These are phyloP conservation scores for Drosophila setosimentum DNA, from an alignment of 2,888 invertebrate genomes.

Conservation along the genomic window DNA sequence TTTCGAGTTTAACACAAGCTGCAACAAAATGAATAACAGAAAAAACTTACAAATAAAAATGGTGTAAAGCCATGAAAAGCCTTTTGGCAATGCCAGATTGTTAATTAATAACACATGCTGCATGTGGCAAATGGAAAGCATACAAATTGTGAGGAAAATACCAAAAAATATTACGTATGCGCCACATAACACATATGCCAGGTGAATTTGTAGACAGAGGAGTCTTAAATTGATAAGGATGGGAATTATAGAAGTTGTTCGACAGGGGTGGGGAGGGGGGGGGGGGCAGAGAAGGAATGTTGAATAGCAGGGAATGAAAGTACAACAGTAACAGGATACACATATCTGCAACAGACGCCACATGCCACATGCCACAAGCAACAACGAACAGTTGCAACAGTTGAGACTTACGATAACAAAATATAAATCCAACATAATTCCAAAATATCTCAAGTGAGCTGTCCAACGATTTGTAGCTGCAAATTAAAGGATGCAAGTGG, in stretches of 20 bases:
- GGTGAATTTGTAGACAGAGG: not conserved
- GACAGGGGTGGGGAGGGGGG: too few relatives aligned
- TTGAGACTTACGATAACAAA: not conserved
- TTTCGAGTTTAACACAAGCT: not conserved
- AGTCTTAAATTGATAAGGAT: conserved; percentile 6
- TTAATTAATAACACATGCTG: not conserved
- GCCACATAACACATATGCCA: conserved; percentile 38
- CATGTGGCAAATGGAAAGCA: not conserved
- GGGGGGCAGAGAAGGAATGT: too few relatives aligned
- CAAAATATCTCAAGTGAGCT: not conserved
- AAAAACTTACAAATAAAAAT: not conserved
- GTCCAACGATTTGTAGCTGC: not conserved
- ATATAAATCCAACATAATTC: conserved; percentile 2
- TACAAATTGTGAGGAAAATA: not conserved
- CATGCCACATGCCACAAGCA: not conserved
- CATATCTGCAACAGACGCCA: not conserved
- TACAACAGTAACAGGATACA: not conserved
- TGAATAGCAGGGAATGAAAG: not conserved
- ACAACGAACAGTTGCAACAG: not conserved
- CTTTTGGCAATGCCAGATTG: not conserved
- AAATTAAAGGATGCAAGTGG: not conserved
- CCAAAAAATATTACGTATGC: conserved; percentile 50
- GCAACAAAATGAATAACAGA: not conserved
- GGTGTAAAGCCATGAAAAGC: not conserved
- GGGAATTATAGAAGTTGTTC: conserved; percentile 3